Evolutionary conservation across 2,113 vertebrate genomes (phyloP).

Genomic region (Deroptyus accipitrinus): DNA sequence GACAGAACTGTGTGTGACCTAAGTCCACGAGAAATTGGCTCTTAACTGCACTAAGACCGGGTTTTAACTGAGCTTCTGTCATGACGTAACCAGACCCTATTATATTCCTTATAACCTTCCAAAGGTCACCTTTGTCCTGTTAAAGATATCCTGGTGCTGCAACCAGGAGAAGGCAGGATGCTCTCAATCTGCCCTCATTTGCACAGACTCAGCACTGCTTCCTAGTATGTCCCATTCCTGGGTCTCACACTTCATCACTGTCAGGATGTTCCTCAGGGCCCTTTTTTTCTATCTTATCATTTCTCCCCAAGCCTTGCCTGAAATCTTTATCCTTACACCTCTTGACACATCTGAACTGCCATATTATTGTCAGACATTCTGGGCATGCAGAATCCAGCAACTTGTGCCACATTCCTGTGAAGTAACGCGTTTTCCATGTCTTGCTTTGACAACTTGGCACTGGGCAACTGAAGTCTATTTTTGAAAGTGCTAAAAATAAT

Average conservation of each 20-base stretch:
- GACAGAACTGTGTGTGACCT: not conserved
- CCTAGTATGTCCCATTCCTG: not conserved
- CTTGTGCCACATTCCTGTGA: not conserved
- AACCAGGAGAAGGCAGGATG: not conserved
- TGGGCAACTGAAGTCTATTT: constrained; percentile 63
- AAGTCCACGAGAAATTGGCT: not conserved
- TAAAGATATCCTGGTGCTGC: not conserved
- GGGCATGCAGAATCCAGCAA: not conserved
- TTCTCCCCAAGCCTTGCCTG: not conserved
- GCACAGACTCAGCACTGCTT: not conserved
- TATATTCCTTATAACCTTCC: not conserved
- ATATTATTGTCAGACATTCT: not conserved
- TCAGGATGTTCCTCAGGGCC: not conserved
- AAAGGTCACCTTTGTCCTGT: not conserved
- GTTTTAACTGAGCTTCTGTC: not conserved
- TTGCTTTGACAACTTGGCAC: constrained; percentile 43
- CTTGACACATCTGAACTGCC: not conserved
- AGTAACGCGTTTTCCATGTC: constrained; percentile 1
- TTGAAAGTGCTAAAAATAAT: constrained; percentile 73
- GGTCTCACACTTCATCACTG: not conserved
- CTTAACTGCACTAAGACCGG: not conserved
- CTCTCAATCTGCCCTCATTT: not conserved
- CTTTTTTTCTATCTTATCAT: not conserved
- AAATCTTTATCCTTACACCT: not conserved
- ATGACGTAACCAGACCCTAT: not conserved